These are phyloP conservation scores for Cyanoliseus patagonus DNA, from an alignment of 2,113 vertebrate species.

Conservation along the genomic window DNA sequence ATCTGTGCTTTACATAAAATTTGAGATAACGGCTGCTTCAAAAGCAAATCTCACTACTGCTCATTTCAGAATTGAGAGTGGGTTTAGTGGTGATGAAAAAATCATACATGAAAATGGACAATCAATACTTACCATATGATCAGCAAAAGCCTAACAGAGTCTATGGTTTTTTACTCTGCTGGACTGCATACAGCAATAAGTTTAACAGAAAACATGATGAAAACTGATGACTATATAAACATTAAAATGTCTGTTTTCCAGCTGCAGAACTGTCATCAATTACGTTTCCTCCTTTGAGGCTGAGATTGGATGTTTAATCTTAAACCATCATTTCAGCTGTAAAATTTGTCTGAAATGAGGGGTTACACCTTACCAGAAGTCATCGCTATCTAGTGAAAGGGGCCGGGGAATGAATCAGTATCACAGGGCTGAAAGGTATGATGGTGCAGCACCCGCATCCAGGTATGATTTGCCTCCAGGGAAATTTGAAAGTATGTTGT, in stretches of 20 bases:
- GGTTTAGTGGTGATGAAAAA: neutral
- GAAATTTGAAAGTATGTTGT: neutral
- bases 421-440: neutral
- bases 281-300: neutral
- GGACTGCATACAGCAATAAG: neutral
- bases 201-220: neutral
- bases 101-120: neutral
- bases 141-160: neutral
- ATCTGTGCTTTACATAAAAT: neutral
- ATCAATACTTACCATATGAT: neutral
- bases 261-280: neutral
- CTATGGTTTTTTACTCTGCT: neutral
- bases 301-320: neutral
- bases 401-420: neutral
- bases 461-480: neutral
- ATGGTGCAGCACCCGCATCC: accelerated
- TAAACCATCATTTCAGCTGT: neutral
- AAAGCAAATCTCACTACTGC: neutral
- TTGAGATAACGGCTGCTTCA: neutral
- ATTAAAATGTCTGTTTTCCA: neutral
- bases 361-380: neutral
- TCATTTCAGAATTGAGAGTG: neutral
- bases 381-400: neutral
- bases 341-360: neutral
- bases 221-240: neutral